Conservation (phyloP, 2,113 vertebrate genomes). For the Motacilla alba region DNA sequence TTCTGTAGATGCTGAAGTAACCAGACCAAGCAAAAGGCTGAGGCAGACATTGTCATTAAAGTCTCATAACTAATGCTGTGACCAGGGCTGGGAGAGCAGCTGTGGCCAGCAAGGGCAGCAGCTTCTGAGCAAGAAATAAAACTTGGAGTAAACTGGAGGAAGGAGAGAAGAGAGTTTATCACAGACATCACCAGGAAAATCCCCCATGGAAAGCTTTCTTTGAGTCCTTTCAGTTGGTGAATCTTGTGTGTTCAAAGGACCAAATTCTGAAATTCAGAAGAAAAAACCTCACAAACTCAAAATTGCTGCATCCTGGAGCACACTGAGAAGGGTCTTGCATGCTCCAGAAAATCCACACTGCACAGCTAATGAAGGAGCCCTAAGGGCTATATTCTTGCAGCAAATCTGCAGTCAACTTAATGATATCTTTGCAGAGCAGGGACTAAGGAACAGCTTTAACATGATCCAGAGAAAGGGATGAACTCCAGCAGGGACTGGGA, state of each 20-base stretch:
- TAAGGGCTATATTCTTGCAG: background rate
- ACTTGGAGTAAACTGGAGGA: background rate
- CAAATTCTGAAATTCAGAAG: background rate
- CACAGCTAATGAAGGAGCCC: background rate
- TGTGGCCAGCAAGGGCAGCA: background rate
- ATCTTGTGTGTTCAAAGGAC: background rate
- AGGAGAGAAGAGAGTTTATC: background rate
- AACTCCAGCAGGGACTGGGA: background rate
- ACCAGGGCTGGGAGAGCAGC: background rate
- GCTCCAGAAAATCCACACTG: background rate
- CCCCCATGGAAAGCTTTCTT: background rate
- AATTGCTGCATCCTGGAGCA: background rate
- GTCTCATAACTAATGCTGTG: slow-evolving; percentile 23
- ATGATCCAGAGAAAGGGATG: background rate
- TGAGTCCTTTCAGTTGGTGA: background rate
- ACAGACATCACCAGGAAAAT: background rate
- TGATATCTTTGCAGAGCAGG: background rate
- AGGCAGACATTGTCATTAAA: slow-evolving; percentile 6
- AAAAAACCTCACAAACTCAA: background rate
- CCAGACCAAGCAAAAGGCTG: slow-evolving; percentile 55
- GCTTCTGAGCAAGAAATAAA: background rate
- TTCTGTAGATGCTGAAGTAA: slow-evolving; percentile 57
- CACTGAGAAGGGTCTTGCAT: background rate
- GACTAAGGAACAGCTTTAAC: background rate
- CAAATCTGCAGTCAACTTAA: background rate